Conservation (phyloP, 2,888 invertebrate genomes). For the Caenorhabditis sp. region DNA sequence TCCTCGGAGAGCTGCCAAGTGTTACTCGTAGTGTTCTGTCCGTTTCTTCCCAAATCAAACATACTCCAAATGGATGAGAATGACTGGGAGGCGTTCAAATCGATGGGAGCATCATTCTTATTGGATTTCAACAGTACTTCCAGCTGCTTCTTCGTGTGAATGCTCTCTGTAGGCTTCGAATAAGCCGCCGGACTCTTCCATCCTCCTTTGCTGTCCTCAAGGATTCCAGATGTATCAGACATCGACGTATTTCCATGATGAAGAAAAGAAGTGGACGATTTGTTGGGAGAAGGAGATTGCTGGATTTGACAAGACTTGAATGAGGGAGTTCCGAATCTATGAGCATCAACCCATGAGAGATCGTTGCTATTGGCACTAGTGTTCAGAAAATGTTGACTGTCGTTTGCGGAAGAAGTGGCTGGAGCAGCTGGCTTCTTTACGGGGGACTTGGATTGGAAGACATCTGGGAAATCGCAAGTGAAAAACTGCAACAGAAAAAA, state of each 20-base stretch:
- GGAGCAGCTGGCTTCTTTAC: background rate
- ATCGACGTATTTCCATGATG: constrained; percentile 16
- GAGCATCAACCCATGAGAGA: constrained; percentile 63
- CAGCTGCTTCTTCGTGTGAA: constrained; percentile 71
- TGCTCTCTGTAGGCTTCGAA: constrained; percentile 61
- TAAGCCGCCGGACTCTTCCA: constrained; percentile 57
- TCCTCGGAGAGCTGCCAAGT: constrained; percentile 62
- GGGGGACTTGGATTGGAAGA: constrained; percentile 9
- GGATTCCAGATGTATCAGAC: constrained; percentile 39
- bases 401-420: background rate
- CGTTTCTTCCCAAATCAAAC: constrained; percentile 45
- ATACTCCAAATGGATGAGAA: constrained; percentile 58
- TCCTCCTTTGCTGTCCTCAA: constrained; percentile 30
- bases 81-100: constrained; percentile 49
- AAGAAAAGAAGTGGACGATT: constrained; percentile 13
- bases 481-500: background rate
- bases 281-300: constrained; percentile 28
- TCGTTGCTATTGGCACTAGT: constrained; percentile 42
- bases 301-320: constrained; percentile 12
- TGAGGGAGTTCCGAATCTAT: constrained; percentile 55
- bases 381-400: constrained; percentile 17
- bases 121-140: constrained; percentile 60
- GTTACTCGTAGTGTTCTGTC: constrained; percentile 17
- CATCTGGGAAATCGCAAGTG: constrained; percentile 1
- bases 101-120: constrained; percentile 47